phyloP scores from a whole-genome alignment of 2,888 invertebrate species.

The Agonum fuliginosum region DNA sequence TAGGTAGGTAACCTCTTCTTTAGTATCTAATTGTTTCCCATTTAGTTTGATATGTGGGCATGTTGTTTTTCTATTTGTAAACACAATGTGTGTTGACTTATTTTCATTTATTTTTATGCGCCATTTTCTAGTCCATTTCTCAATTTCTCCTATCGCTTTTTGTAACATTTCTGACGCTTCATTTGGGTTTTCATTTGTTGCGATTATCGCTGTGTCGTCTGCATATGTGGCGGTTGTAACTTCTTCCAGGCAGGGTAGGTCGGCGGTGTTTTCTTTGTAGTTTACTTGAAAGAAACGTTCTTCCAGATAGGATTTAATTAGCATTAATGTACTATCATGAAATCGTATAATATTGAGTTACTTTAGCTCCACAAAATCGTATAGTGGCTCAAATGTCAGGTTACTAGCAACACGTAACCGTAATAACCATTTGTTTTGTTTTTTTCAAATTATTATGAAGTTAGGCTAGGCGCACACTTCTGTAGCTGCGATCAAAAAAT shows the following conservation, averaged over 20 bases:
- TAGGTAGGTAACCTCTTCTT: no score
- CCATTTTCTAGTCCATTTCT: constrained; percentile 44
- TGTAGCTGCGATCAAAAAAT: no score
- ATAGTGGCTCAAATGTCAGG: no score
- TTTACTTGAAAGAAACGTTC: constrained; percentile 58
- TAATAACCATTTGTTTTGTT: no score
- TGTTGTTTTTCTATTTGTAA: constrained; percentile 41
- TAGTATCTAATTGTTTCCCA: no score
- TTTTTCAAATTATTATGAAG: no score
- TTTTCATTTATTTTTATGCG: constrained; percentile 51
- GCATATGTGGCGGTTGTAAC: constrained; percentile 46
- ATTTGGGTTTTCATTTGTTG: constrained; percentile 4
- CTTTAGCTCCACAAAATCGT: no score
- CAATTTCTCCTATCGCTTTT: background rate
- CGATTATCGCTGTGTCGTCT: constrained; percentile 38
- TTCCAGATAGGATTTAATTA: constrained; percentile 46
- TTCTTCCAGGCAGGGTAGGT: constrained; percentile 9
- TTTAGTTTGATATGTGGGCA: no score
- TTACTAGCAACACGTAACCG: no score
- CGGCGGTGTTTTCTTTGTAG: constrained; percentile 7
- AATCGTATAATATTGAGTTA: no score
- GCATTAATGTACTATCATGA: no score
- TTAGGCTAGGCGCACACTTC: no score
- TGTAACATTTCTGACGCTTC: constrained; percentile 17
- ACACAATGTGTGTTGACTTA: constrained; percentile 50